Evolutionary conservation across 2,797 vertebrate species (phyloP), one percentile per base, ranked within the genome.

Genomic region (Micropoecilia bifurca): DNA sequence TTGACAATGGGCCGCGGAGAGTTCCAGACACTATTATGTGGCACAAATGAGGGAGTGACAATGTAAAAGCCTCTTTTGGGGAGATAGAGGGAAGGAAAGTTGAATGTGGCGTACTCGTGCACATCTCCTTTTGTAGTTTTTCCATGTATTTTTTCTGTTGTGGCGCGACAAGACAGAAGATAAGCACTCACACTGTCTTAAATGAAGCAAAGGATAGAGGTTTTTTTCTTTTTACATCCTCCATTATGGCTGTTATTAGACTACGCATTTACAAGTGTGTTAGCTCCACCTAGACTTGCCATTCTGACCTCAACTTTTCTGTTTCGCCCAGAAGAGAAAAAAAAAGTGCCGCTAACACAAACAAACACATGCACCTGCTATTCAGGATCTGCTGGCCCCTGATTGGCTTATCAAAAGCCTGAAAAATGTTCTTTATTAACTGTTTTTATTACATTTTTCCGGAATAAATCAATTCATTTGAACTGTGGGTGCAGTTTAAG

Each of bases 1-100:
- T 83, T 90, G 88, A 95, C 95, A 96, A 96, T 95, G 90, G 93
- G 78, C 88, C 91, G 78, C 86, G 91, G 90, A 93, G 93, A 95
- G 88, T 91, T 93, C 92, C 94, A 95, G 93, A 94, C 92, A 89
- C 93, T 84, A 96, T 96, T 96, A 95, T 94, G 89, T 90, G 78
- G 88, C 91, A 88, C 92, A 94, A 95, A 95, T 94, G 92, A 95
- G 93, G 87, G 83, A 76, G 89, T 73, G 94, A 91, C 89, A 90
- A 93, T 90, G 89, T 92, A 90, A 91, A 91, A 96, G 94, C 94
- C 93, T 94, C 89, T 96, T 94, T 87, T 50, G 48, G 87, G 87
- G 77, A 90, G 92, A 94, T 90, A 90, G 92, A 93, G 90, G 85
- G 71, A 83, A 83, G 88, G 89, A 89, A 93, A 94, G 88, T 87